Evolutionary conservation across 35 echinoderm and acorn worm species (phyloP).

Genomic region (Eucidaris tribuloides): DNA sequence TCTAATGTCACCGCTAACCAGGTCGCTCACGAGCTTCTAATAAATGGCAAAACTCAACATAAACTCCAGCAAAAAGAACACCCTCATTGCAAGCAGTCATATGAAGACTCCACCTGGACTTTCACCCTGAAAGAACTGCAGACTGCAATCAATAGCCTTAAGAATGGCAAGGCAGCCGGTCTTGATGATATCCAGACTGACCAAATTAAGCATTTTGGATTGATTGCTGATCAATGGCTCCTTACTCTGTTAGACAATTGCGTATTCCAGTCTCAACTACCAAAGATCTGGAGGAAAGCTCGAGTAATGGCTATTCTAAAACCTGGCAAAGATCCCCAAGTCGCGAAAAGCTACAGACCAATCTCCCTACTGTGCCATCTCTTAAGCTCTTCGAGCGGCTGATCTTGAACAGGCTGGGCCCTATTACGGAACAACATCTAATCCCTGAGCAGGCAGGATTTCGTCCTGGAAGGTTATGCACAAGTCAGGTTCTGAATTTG

Average conservation of each 20-base stretch:
- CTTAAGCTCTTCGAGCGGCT: constrained; percentile 52
- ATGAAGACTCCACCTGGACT: too few relatives aligned
- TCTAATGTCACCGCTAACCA: background rate
- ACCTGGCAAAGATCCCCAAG: constrained; percentile 29
- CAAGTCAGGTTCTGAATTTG: constrained; percentile 38
- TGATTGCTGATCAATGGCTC: too few relatives aligned
- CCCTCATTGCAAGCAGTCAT: background rate
- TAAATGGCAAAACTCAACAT: background rate
- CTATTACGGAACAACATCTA: background rate
- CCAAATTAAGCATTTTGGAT: too few relatives aligned
- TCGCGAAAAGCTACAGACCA: constrained; percentile 48
- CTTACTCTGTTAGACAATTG: too few relatives aligned
- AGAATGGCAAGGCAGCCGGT: too few relatives aligned
- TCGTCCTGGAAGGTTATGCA: constrained; percentile 32
- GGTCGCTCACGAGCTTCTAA: background rate
- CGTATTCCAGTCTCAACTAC: too few relatives aligned
- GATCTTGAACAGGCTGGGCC: constrained; percentile 6
- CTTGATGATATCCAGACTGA: background rate
- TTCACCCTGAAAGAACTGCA: too few relatives aligned
- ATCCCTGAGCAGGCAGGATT: constrained; percentile 53
- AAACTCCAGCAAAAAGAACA: too few relatives aligned
- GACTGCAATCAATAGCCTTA: too few relatives aligned
- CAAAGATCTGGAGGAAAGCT: too few relatives aligned
- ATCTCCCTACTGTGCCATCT: constrained; percentile 44
- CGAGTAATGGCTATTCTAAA: constrained; percentile 25